Conservation (phyloP, 2,888 invertebrate species). For the Lumbricus terrestris region DNA sequence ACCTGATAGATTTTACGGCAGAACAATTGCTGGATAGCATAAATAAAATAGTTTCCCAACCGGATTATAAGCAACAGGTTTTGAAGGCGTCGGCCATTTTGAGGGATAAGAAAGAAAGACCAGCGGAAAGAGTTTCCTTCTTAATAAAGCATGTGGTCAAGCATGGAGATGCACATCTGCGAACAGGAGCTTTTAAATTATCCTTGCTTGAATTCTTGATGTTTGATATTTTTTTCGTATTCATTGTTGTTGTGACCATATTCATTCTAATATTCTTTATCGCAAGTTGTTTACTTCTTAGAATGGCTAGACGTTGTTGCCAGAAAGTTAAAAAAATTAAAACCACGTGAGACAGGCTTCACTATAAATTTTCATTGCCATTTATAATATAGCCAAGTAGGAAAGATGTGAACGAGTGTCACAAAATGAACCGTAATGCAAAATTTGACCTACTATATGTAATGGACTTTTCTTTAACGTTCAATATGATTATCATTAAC, state of each 20-base stretch:
- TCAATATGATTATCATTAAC: no score
- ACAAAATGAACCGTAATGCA: no score
- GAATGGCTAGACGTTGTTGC: neutral
- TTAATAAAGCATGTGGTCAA: conserved; percentile 22
- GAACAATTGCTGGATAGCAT: conserved; percentile 8
- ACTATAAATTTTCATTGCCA: no score
- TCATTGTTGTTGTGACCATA: neutral
- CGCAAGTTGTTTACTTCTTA: neutral
- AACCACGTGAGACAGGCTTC: neutral
- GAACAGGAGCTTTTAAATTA: conserved; percentile 24
- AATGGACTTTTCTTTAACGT: no score
- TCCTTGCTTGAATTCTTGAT: conserved; percentile 24
- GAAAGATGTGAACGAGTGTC: no score
- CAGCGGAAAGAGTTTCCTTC: conserved; percentile 12
- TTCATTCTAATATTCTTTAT: neutral
- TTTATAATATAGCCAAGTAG: no score
- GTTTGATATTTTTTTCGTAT: conserved; percentile 20
- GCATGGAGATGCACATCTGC: conserved; percentile 24
- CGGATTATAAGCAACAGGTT: conserved; percentile 10
- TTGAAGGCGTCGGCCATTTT: conserved; percentile 20
- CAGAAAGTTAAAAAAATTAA: neutral
- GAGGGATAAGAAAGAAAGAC: conserved; percentile 15
- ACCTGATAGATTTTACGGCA: conserved; percentile 14
- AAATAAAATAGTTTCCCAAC: neutral
- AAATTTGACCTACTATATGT: no score